phyloP scores from a whole-genome alignment of 30 jellyfish, hydroid and myxozoan species.

The Chrysaora quinquecirrha region DNA sequence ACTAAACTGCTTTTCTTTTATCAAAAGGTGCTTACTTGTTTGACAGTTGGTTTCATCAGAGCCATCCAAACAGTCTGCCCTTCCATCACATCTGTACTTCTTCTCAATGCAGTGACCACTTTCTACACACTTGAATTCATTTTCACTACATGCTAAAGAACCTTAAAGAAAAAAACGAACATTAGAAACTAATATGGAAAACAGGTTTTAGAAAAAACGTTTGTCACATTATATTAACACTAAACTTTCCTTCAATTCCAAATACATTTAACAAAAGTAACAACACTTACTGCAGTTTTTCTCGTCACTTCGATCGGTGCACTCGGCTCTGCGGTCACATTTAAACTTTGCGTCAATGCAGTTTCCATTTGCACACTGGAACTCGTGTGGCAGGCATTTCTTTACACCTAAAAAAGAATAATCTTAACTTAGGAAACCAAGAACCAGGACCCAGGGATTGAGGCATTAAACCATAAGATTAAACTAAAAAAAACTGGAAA shows the following conservation, averaged over 20 bases:
- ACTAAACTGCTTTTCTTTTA: too few relatives aligned
- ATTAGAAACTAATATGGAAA: background rate
- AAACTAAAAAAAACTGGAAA: background rate
- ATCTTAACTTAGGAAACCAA: background rate
- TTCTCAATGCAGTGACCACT: constrained; percentile 87
- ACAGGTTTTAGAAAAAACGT: background rate
- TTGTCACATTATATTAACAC: background rate
- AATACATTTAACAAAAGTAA: background rate
- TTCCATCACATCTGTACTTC: constrained; percentile 79
- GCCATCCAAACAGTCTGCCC: constrained; percentile 83
- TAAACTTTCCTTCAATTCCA: background rate
- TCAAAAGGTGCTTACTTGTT: constrained; percentile 74
- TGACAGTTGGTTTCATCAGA: constrained; percentile 85
- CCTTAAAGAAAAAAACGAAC: constrained; percentile 29
- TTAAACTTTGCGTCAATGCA: constrained; percentile 70
- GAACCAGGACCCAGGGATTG: background rate
- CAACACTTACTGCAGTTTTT: constrained; percentile 73
- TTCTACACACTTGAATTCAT: constrained; percentile 73
- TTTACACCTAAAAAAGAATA: constrained; percentile 22
- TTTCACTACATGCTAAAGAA: constrained; percentile 38
- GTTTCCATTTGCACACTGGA: constrained; percentile 62
- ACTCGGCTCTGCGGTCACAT: constrained; percentile 74
- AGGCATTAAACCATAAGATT: background rate
- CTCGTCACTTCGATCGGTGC: constrained; percentile 84
- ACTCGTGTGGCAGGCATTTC: constrained; percentile 62